Evolutionary conservation across 2,113 vertebrate species (phyloP), one percentile per base, ranked within the genome.

Genomic region (Geothlypis trichas): DNA sequence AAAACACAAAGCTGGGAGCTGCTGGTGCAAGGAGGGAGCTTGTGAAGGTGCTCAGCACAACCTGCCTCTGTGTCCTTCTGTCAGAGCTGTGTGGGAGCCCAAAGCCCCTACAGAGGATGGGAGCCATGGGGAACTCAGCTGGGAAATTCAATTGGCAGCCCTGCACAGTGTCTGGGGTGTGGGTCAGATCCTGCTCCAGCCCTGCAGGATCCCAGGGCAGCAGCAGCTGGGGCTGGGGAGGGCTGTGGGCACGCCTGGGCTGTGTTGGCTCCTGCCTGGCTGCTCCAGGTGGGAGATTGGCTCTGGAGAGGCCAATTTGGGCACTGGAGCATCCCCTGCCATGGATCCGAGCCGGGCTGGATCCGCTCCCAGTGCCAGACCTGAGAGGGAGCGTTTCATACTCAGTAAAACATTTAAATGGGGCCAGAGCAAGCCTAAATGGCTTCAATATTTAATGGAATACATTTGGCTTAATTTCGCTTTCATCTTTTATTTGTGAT

Each of bases 371-470:
- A 5, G 46, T 72, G 69, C 87, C 2, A 5, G 61, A 22, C 49
- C 66, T 84, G 79, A 0, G 21, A 80, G 83, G 82, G 85, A 86
- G 73, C 0, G 0, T 44, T 94, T 91, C 22, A 85, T 16, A 19
- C 77, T 28, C 57, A 18, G 57, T 87, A 54, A 95, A 95, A 84
- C 87, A 58, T 84, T 67, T n/a, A 88, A 91, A 89, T 52, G 71
- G 95, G 77, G 31, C 84, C 74, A 52, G 77, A 90, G 80, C 27
- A 31, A 72, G 69, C 72, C 81, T 79, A 91, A 97, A 95, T 9
- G 66, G 18, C 68, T 72, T 93, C 69, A 92, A 89, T 95, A 79
- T 92, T 95, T 95, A 47, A 92, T 95, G 77, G 96, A 72, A 91
- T 78, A 82, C 77, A 72, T 95, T 95, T 93, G 80, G 86, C 77